Percentiles rank a stretch among this genome's conserved stretches.
Evolutionary conservation across 2,888 invertebrate genomes (phyloP).

Genomic region (Apamea crenata): DNA sequence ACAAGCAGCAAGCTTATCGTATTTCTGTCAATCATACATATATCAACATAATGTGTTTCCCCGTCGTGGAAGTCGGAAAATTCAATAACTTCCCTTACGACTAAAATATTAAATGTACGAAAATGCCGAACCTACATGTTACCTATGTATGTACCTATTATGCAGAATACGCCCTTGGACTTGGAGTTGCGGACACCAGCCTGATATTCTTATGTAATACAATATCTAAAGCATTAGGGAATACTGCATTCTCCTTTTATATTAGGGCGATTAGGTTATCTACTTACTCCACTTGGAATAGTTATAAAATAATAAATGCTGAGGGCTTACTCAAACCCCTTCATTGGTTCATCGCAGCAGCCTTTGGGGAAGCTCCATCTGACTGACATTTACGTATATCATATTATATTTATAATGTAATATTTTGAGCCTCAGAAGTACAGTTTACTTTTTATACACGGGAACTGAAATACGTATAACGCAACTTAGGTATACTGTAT

Average conservation of each 20-base stretch:
- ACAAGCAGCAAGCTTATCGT: slow-evolving; percentile 5
- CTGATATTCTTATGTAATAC: background rate
- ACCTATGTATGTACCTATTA: background rate
- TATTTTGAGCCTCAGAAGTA: background rate
- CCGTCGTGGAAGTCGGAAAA: background rate
- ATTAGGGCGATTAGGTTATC: background rate
- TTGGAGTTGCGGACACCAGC: background rate
- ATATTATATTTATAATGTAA: background rate
- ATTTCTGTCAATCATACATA: slow-evolving; percentile 41
- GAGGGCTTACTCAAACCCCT: background rate
- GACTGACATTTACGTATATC: background rate
- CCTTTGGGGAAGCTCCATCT: background rate
- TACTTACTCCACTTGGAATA: background rate
- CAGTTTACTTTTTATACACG: background rate
- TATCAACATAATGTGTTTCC: slow-evolving; percentile 33
- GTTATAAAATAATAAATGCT: slow-evolving; percentile 3
- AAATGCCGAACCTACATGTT: background rate
- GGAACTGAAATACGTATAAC: background rate
- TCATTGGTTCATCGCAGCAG: background rate
- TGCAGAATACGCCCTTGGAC: background rate
- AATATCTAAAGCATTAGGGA: background rate
- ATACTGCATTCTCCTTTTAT: background rate
- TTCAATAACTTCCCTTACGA: background rate
- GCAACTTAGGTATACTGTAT: background rate
- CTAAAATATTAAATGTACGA: slow-evolving; percentile 12